phyloP scores from a whole-genome alignment of 2,797 vertebrate species.

The Intellagama lesueurii region DNA sequence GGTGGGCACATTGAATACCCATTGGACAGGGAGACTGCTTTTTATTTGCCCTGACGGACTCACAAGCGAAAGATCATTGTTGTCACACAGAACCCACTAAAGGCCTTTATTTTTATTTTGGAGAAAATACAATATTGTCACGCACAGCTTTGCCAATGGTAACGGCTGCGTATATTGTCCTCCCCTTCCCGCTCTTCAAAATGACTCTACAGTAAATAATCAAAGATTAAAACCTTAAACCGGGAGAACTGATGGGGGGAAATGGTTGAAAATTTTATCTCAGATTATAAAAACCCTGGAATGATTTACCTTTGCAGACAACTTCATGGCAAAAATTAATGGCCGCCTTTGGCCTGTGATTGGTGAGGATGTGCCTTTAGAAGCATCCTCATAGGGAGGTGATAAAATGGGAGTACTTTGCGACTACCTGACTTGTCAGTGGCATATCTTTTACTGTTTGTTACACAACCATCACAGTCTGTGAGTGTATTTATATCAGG shows the following conservation, averaged over 20 bases:
- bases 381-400: slow-evolving; percentile 68
- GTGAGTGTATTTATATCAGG: slow-evolving; percentile 64
- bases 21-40: slow-evolving; percentile 28
- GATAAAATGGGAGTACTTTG: slow-evolving; percentile 76
- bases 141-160: neutral
- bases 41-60: slow-evolving; percentile 29
- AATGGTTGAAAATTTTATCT: slow-evolving; percentile 85
- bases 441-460: slow-evolving; percentile 69
- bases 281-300: slow-evolving; percentile 82
- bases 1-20: slow-evolving; percentile 43
- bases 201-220: slow-evolving; percentile 81
- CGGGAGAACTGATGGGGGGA: slow-evolving; percentile 82
- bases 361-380: slow-evolving; percentile 65
- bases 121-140: slow-evolving; percentile 35
- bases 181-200: slow-evolving; percentile 74
- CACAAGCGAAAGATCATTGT: neutral
- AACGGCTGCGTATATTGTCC: slow-evolving; percentile 56
- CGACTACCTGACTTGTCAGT: slow-evolving; percentile 73
- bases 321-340: slow-evolving; percentile 82
- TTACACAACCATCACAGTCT: slow-evolving; percentile 71
- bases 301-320: slow-evolving; percentile 85
- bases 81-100: slow-evolving; percentile 23
- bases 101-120: slow-evolving; percentile 12
- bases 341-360: slow-evolving; percentile 61
- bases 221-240: slow-evolving; percentile 86